Percentiles rank a stretch among this genome's conserved stretches.
These are phyloP conservation scores for Sus scrofa DNA, from an alignment of 2,113 vertebrate species.

Conservation along the genomic window T2T-Sscrofa CM000812.6:61181001-61181500, in stretches of 20 bases:
- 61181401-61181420: not conserved
- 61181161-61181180: too few species aligned
- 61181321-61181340: too few species aligned
- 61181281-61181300: too few species aligned
- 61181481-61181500: slow-evolving; percentile 30
- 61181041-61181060: not conserved
- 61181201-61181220: too few species aligned
- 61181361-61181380: too few species aligned
- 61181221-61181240: too few species aligned
- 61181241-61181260: too few species aligned
- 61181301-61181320: too few species aligned
- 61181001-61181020: not conserved
- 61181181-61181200: too few species aligned
- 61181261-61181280: too few species aligned
- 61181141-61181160: too few species aligned
- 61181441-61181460: not conserved
- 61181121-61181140: not conserved
- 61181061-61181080: not conserved
- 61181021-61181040: not conserved
- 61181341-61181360: too few species aligned
- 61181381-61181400: not conserved
- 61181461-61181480: not conserved
- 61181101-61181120: not conserved
- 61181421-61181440: not conserved
- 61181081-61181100: not conserved